phyloP scores from a whole-genome alignment of 1,140 invertebrate species.

The Wasmannia auropunctata region DNA sequence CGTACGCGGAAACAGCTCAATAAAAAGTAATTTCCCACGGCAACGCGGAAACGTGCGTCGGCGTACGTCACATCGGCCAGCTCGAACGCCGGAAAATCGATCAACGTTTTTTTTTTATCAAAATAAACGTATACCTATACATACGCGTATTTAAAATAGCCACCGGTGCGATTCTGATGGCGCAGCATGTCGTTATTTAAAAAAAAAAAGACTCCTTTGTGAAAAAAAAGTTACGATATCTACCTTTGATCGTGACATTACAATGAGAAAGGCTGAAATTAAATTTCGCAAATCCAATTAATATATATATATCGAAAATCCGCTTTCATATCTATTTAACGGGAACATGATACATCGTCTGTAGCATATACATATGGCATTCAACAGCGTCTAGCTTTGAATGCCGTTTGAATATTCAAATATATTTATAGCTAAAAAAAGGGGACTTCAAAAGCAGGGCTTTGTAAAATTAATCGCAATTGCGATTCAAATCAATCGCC shows the following conservation, averaged over 20 bases:
- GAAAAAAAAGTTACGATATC: background rate
- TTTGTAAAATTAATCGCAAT: background rate
- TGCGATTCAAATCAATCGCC: background rate
- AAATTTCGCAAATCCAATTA: constrained; percentile 14
- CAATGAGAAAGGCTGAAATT: background rate
- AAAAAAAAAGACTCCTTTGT: background rate
- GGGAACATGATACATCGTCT: too few relatives aligned
- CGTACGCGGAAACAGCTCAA: constrained; percentile 36
- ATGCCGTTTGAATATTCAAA: background rate
- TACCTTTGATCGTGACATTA: background rate
- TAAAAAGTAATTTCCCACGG: constrained; percentile 58
- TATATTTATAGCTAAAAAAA: background rate
- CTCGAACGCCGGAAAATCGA: constrained; percentile 33
- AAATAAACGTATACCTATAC: constrained; percentile 23
- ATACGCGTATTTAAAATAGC: background rate
- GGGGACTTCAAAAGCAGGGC: background rate
- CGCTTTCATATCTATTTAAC: background rate
- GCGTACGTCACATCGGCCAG: background rate
- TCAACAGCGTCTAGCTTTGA: background rate
- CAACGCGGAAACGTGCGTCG: constrained; percentile 14
- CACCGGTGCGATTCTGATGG: background rate
- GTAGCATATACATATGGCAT: background rate
- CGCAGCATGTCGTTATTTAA: background rate
- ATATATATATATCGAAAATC: background rate
- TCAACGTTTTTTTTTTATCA: constrained; percentile 14